Evolutionary conservation across 2,797 vertebrate genomes (phyloP), one percentile per base, ranked within the genome.

Genomic region (Eremophila alpestris): DNA sequence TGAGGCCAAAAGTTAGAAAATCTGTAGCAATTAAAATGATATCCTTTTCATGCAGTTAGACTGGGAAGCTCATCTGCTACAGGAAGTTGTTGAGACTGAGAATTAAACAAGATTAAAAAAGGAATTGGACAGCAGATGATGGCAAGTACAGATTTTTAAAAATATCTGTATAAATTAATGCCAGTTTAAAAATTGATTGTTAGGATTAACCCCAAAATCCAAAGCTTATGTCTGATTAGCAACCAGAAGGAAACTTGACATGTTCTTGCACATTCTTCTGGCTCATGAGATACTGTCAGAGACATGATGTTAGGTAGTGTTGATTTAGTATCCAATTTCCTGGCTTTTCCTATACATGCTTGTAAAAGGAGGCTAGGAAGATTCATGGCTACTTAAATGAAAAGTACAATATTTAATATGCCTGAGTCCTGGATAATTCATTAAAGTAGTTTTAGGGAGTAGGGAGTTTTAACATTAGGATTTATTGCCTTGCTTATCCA

Each of bases 71-170:
- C 85, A 55, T 95, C 91, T 94, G 85, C 93, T 79, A 34, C 70
- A 91, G 88, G 90, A 95, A 93, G 85, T 90, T 92, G 73, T 69
- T 88, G 94, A 93, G 94, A 88, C 90, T 91, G 70, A 83, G 65
- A 94, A 83, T 93, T 88, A 93, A 91, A 90, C 80, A 91, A 88
- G 90, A 91, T 94, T 93, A 38, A 45, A 87, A 90, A 87, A 73
- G 41, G 32, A 92, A 90, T 73, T 63, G 62, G 48, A 75, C 11
- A 81, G 80, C 11, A 81, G 80, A 93, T 93, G 83, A 86, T 81
- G 78, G 60, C 2, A 17, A 91, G 60, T 56, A 74, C 64, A 89
- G 46, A 77, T 89, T 89, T 94, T 94, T 93, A 8, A 22, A 77
- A 82, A 46, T 85, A 83, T 70, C 89, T 91, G 38, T 91, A 63